phyloP scores from a whole-genome alignment of 2,113 vertebrate species.

The Thryonomys swinderianus region DNA sequence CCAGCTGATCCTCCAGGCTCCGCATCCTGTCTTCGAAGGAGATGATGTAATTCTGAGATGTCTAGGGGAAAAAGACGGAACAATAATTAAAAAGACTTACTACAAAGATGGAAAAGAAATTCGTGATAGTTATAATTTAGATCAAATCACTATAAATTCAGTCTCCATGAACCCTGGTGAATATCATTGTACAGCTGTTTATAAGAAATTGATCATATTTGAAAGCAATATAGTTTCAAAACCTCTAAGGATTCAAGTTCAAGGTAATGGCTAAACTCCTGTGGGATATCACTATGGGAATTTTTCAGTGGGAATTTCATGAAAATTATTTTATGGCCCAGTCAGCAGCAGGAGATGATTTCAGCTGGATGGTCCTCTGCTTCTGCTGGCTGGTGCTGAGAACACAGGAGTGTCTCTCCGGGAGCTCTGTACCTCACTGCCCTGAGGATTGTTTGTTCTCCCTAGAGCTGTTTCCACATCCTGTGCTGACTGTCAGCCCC shows the following conservation, averaged over 20 bases:
- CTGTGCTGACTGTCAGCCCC: not conserved
- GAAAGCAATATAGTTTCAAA: not conserved
- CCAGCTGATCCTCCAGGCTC: constrained; percentile 31
- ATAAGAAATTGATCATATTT: fast-evolving
- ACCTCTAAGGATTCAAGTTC: not conserved
- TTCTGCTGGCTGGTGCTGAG: not conserved
- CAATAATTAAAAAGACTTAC: fast-evolving
- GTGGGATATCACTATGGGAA: not conserved
- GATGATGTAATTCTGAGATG: constrained; percentile 1
- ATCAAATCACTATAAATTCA: fast-evolving
- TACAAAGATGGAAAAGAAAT: not conserved
- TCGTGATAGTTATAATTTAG: fast-evolving
- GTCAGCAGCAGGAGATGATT: not conserved
- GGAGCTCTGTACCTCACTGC: not conserved
- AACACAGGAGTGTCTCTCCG: not conserved
- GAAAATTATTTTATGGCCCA: not conserved
- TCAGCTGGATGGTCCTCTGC: not conserved
- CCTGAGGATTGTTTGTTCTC: not conserved
- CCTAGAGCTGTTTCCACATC: not conserved
- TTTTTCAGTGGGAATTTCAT: not conserved
- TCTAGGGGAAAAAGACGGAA: fast-evolving
- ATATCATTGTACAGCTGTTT: not conserved
- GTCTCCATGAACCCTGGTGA: not conserved
- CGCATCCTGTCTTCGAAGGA: constrained; percentile 53
- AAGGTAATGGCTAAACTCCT: constrained; percentile 42